A percentile compares a stretch with the other conserved stretches of the same genome.
Evolutionary conservation across 64 coral and sea anemone species (phyloP).

Genomic region (Anthopleura sola): DNA sequence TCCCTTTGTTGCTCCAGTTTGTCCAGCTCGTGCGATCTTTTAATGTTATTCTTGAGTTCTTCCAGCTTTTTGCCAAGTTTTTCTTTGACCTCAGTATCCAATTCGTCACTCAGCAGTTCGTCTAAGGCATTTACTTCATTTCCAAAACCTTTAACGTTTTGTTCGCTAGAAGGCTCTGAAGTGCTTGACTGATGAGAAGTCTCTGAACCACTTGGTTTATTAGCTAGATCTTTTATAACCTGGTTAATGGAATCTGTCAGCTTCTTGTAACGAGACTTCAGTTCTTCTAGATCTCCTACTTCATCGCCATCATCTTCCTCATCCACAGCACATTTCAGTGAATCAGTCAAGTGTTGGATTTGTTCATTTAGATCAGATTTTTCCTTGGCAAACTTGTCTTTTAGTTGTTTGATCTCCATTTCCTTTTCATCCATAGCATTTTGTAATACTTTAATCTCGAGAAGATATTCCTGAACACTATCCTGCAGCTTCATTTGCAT

Average conservation of each 20-base stretch:
- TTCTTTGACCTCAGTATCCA: neutral
- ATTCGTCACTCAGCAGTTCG: neutral
- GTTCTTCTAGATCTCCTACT: slow-evolving; percentile 3
- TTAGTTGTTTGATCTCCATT: slow-evolving; percentile 31
- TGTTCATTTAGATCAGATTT: neutral
- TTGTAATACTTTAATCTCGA: neutral
- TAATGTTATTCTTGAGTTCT: slow-evolving; percentile 18
- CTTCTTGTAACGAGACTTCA: slow-evolving; percentile 17
- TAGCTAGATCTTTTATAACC: neutral
- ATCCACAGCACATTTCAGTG: neutral
- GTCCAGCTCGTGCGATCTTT: slow-evolving; percentile 46
- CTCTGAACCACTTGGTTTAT: neutral
- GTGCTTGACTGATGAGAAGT: neutral
- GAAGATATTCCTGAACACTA: slow-evolving; percentile 2
- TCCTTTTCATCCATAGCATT: slow-evolving; percentile 20
- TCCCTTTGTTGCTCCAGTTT: slow-evolving; percentile 37
- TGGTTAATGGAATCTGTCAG: slow-evolving; percentile 35
- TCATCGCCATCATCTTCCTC: neutral
- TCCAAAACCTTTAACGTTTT: neutral
- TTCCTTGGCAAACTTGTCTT: slow-evolving; percentile 1
- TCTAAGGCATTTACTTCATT: slow-evolving; percentile 52
- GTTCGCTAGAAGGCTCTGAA: neutral
- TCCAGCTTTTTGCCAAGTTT: slow-evolving; percentile 39
- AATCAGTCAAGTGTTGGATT: neutral
- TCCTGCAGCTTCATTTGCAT: slow-evolving; percentile 21